Percentiles rank a stretch among this genome's conserved stretches.
These are phyloP conservation scores for Himalopsyche kuldschensis DNA, from an alignment of 2,888 invertebrate species.

Conservation along the genomic window DNA sequence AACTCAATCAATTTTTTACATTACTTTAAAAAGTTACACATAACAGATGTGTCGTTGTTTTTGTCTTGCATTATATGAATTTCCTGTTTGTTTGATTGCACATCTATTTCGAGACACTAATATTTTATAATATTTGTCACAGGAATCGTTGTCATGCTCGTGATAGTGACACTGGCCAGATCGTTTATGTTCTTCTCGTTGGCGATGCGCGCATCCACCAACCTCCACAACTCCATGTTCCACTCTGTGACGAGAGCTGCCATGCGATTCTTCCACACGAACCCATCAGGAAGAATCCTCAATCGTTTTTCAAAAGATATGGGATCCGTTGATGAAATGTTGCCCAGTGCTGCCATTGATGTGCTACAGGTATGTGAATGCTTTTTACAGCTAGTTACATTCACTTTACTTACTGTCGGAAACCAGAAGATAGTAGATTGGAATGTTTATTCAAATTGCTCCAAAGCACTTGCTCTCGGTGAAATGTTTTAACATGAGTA, in stretches of 20 bases:
- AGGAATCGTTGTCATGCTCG: slow-evolving; percentile 57
- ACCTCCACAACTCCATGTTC: slow-evolving; percentile 84
- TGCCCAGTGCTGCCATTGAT: slow-evolving; percentile 66
- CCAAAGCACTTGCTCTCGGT: too few relatives aligned
- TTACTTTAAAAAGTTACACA: too few relatives aligned
- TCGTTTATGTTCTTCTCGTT: slow-evolving; percentile 65
- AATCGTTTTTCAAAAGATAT: slow-evolving; percentile 91
- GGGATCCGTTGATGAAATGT: slow-evolving; percentile 69
- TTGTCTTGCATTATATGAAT: too few relatives aligned
- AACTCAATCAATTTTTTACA: too few relatives aligned
- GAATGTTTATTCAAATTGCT: background rate
- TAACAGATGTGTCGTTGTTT: too few relatives aligned
- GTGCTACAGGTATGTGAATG: slow-evolving; percentile 55
- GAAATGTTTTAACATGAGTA: too few relatives aligned
- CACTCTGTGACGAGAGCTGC: slow-evolving; percentile 76
- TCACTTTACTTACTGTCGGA: too few relatives aligned
- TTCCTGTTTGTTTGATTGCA: background rate
- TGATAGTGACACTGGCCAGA: slow-evolving; percentile 55
- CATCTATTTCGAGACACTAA: background rate
- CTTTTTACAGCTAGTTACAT: too few relatives aligned
- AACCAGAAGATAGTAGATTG: too few relatives aligned
- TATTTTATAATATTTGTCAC: slow-evolving; percentile 35
- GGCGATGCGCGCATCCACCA: slow-evolving; percentile 74
- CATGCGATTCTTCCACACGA: slow-evolving; percentile 86
- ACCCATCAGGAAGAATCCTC: slow-evolving; percentile 79